Percentiles rank a stretch among this genome's conserved stretches.
phyloP scores from a whole-genome alignment of 2,888 invertebrate genomes.

The Onchidella celtica region DNA sequence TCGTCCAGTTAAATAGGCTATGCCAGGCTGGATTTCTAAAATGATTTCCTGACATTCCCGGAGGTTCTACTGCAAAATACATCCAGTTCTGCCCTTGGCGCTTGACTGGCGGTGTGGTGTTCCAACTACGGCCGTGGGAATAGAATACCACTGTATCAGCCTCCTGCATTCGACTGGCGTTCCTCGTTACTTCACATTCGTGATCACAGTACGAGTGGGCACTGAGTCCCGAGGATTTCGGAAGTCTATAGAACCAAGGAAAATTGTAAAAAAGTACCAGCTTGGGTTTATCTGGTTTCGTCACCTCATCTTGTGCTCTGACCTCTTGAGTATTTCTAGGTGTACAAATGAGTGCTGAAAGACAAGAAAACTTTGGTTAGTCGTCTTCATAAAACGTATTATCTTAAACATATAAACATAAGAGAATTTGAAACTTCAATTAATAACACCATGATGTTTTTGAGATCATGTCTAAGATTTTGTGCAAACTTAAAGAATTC shows the following conservation, averaged over 20 bases:
- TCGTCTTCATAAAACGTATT: no score
- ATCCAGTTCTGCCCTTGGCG: conserved; percentile 45
- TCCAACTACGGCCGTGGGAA: conserved; percentile 1
- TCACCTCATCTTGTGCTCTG: no score
- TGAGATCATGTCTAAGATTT: no score
- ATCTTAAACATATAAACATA: no score
- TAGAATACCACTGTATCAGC: conserved; percentile 48
- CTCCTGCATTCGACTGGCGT: conserved; percentile 4
- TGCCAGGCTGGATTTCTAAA: conserved; percentile 29
- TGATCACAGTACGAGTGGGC: conserved; percentile 17
- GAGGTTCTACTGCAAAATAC: conserved; percentile 52
- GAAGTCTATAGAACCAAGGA: conserved; percentile 49
- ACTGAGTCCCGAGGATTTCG: neutral
- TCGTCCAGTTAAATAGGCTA: conserved; percentile 50
- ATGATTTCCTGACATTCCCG: conserved; percentile 10
- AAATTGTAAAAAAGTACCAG: conserved; percentile 45
- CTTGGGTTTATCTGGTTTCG: no score
- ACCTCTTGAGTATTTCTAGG: no score
- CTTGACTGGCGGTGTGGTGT: neutral
- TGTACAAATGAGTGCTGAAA: no score
- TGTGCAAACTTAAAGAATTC: no score
- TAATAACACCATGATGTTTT: no score
- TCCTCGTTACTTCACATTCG: conserved; percentile 35
- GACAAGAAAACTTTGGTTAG: no score
- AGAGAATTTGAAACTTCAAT: no score